Conservation (phyloP, 2,797 vertebrate genomes). For the Gymnothorax reevesii region DNA sequence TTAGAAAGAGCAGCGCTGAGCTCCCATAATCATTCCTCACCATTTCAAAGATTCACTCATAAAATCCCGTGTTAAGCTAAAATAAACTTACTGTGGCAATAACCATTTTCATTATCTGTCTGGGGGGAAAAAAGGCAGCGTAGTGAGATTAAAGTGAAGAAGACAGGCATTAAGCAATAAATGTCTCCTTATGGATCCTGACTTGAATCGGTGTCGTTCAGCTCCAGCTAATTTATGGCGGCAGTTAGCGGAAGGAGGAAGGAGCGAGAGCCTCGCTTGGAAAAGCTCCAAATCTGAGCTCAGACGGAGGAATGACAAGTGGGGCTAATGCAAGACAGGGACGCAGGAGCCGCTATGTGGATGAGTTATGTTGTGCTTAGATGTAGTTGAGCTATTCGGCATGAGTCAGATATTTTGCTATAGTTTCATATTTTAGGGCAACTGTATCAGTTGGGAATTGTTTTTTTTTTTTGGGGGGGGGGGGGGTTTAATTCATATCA, state of each 20-base stretch:
- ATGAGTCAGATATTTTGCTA: neutral
- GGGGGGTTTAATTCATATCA: neutral
- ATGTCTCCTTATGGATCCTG: constrained; percentile 49
- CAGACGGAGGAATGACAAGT: neutral
- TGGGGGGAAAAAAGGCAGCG: constrained; percentile 33
- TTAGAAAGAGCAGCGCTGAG: neutral
- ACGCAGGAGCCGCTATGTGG: neutral
- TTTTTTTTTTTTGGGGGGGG: neutral
- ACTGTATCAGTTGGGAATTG: neutral
- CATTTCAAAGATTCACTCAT: constrained; percentile 41
- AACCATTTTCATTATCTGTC: constrained; percentile 57
- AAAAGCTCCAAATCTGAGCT: neutral
- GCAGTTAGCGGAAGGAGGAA: constrained; percentile 25
- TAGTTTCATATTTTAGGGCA: neutral
- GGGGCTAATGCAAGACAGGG: neutral
- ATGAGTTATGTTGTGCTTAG: neutral
- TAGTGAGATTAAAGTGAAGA: constrained; percentile 23
- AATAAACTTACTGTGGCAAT: constrained; percentile 50
- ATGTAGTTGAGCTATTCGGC: neutral
- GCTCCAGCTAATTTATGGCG: constrained; percentile 39
- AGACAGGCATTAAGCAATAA: constrained; percentile 47
- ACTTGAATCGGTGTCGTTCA: constrained; percentile 43
- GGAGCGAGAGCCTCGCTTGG: neutral
- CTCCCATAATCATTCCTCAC: constrained; percentile 34
- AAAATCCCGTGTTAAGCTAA: constrained; percentile 38